Conservation (phyloP, 2,113 vertebrate species). For the Pygoscelis antarcticus region DNA sequence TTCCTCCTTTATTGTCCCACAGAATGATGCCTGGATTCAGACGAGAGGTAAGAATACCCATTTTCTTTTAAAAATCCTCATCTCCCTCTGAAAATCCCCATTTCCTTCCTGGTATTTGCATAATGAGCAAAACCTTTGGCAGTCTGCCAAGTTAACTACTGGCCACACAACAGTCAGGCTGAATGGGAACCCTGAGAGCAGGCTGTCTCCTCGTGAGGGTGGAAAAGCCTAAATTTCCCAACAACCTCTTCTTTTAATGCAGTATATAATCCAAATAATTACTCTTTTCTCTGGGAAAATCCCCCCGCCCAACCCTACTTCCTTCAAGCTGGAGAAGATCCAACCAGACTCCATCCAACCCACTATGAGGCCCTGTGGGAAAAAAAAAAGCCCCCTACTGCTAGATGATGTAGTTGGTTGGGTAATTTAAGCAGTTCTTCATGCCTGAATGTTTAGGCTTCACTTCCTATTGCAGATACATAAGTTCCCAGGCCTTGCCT, state of each 20-base stretch:
- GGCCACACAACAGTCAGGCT: not conserved
- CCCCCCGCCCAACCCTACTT: not conserved
- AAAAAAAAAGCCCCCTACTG: not conserved
- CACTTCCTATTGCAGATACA: not conserved
- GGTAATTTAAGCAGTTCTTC: not conserved
- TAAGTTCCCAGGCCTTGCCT: not conserved
- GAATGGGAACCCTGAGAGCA: not conserved
- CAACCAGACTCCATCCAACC: not conserved
- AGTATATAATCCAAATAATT: slow-evolving; percentile 32
- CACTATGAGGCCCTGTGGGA: not conserved
- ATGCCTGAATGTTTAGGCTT: not conserved
- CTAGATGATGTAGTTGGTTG: not conserved
- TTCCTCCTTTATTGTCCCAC: not conserved
- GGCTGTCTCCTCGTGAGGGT: not conserved
- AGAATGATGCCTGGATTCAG: not conserved
- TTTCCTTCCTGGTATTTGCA: slow-evolving; percentile 44
- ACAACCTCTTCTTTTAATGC: not conserved
- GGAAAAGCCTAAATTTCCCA: not conserved
- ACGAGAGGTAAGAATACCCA: not conserved
- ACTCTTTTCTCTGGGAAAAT: slow-evolving; percentile 29
- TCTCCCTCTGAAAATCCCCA: not conserved
- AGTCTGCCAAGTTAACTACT: not conserved
- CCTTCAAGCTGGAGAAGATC: slow-evolving; percentile 16
- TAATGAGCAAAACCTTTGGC: not conserved
- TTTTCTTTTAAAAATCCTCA: slow-evolving; percentile 17